Conservation (phyloP, 53 echinoderm and acorn worm genomes). For the Hippasteria phrygiana region DNA sequence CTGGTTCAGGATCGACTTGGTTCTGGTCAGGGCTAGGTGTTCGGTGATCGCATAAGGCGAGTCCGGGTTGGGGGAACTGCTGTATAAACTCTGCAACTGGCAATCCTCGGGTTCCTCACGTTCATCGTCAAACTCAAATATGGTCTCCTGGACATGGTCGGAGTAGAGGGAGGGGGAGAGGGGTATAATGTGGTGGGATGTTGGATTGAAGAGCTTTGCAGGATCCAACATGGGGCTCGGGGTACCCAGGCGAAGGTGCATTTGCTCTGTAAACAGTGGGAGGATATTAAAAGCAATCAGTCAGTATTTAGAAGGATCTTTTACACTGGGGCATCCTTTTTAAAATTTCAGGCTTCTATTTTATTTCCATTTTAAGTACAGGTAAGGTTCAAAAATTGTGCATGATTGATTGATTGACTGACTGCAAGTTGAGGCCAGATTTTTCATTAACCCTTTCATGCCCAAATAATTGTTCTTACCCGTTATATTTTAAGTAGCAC, state of each 20-base stretch:
- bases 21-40: conserved; percentile 4
- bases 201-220: conserved; percentile 62
- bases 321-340: too few species aligned
- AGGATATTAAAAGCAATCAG: too few species aligned
- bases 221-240: conserved; percentile 79
- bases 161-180: conserved; percentile 63
- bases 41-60: not conserved
- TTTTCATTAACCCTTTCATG: too few species aligned
- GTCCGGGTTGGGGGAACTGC: not conserved
- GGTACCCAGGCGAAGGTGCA: conserved; percentile 75
- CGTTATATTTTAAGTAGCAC: too few species aligned
- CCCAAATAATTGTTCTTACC: too few species aligned
- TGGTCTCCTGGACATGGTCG: conserved; percentile 71
- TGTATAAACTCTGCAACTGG: not conserved
- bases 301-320: too few species aligned
- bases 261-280: conserved; percentile 91
- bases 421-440: too few species aligned
- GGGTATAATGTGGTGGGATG: conserved; percentile 64
- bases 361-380: too few species aligned
- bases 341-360: too few species aligned
- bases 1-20: conserved; percentile 46
- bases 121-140: conserved; percentile 76
- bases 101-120: not conserved
- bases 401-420: too few species aligned
- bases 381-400: too few species aligned